Evolutionary conservation across 2,888 invertebrate genomes (phyloP).

Genomic region (Coenonympha arcania): DNA sequence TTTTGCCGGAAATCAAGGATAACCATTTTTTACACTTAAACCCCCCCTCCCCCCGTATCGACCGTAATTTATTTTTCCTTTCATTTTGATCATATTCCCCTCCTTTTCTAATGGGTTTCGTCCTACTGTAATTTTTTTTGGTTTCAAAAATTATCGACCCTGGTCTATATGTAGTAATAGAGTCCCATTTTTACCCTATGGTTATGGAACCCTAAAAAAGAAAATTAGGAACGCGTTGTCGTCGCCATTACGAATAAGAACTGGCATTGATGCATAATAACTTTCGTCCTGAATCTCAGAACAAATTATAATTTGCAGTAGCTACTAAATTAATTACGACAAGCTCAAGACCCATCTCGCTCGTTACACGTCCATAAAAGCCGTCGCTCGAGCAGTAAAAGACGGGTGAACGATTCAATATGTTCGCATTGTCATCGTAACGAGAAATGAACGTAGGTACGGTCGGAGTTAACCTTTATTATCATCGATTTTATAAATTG

Average conservation of each 20-base stretch:
- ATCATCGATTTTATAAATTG: slow-evolving; percentile 33
- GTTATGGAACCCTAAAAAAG: too few relatives aligned
- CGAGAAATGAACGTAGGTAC: slow-evolving; percentile 48
- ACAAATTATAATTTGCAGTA: slow-evolving; percentile 17
- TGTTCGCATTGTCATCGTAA: slow-evolving; percentile 51
- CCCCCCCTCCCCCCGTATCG: too few relatives aligned
- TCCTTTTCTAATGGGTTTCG: too few relatives aligned
- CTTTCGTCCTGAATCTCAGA: slow-evolving; percentile 15
- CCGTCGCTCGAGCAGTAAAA: slow-evolving; percentile 47
- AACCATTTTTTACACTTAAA: too few relatives aligned
- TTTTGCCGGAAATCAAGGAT: too few relatives aligned
- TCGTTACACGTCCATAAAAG: slow-evolving; percentile 48
- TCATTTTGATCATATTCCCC: too few relatives aligned
- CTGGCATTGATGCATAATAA: slow-evolving; percentile 1
- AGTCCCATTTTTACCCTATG: too few relatives aligned
- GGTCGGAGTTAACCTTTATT: slow-evolving; percentile 58
- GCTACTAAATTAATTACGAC: slow-evolving; percentile 38
- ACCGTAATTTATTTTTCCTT: too few relatives aligned
- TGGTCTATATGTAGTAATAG: too few relatives aligned
- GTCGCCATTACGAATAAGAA: not conserved
- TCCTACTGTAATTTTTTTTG: too few relatives aligned
- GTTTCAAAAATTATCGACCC: too few relatives aligned
- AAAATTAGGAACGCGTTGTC: too few relatives aligned
- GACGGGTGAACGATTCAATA: slow-evolving; percentile 58
- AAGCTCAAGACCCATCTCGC: slow-evolving; percentile 30